Percentiles rank a stretch among this genome's conserved stretches.
Conservation (phyloP, 2,888 invertebrate genomes). For the Epistrophe eligans region DNA sequence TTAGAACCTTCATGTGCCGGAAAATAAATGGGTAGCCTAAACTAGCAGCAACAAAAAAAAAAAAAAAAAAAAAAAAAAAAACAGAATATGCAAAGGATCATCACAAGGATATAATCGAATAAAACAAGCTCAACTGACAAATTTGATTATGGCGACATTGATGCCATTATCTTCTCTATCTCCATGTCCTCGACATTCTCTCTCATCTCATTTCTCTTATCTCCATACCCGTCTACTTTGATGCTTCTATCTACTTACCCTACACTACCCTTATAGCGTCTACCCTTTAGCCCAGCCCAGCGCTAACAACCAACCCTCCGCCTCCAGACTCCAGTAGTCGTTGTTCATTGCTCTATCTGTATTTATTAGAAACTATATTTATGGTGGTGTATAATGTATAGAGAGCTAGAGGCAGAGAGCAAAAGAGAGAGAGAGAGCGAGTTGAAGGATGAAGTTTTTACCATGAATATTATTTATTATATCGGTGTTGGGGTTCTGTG, state of each 20-base stretch:
- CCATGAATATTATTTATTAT: constrained; percentile 75
- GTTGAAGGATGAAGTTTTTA: constrained; percentile 74
- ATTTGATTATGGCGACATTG: constrained; percentile 76
- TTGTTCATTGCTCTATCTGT: constrained; percentile 39
- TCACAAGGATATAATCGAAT: constrained; percentile 73
- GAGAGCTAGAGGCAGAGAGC: background rate
- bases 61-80: constrained; percentile 15
- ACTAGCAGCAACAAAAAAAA: constrained; percentile 6
- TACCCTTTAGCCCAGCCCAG: background rate
- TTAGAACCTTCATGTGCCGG: constrained; percentile 43
- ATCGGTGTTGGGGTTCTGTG: constrained; percentile 66
- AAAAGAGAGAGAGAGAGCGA: background rate
- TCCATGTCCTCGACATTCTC: constrained; percentile 56
- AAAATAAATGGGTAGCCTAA: constrained; percentile 32
- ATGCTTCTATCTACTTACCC: constrained; percentile 44
- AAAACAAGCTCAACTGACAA: constrained; percentile 76
- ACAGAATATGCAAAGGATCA: constrained; percentile 72
- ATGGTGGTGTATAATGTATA: background rate
- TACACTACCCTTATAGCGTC: background rate
- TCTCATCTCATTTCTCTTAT: constrained; percentile 59
- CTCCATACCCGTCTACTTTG: constrained; percentile 55
- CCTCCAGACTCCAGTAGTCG: constrained; percentile 14
- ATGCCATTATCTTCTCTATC: constrained; percentile 71
- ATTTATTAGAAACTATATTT: constrained; percentile 47
- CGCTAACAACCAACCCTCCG: background rate